Conservation (phyloP, 2,113 vertebrate genomes). For the Bostrychus sinensis region DNA sequence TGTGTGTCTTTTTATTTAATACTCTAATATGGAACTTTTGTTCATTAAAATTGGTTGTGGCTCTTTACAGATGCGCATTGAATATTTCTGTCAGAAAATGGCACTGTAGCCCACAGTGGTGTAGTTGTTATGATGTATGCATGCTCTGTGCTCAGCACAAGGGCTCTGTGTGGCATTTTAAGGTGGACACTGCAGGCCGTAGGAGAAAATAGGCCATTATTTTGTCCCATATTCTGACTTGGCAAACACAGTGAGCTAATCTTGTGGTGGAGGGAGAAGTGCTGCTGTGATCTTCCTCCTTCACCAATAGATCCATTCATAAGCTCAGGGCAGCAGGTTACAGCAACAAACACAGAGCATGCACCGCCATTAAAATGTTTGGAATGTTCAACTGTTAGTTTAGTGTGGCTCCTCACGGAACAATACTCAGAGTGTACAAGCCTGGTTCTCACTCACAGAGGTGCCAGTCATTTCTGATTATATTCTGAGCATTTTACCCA, state of each 20-base stretch:
- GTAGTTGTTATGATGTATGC: no score
- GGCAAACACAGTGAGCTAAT: slow-evolving; percentile 67
- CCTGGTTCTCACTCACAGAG: slow-evolving; percentile 50
- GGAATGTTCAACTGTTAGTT: slow-evolving; percentile 90
- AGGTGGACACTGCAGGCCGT: no score
- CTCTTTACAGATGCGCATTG: no score
- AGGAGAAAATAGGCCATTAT: no score
- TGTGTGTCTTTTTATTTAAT: no score
- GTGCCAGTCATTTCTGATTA: slow-evolving; percentile 66
- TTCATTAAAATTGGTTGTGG: no score
- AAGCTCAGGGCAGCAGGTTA: slow-evolving; percentile 85
- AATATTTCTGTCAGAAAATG: no score
- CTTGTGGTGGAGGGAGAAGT: slow-evolving; percentile 57
- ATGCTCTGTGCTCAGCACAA: slow-evolving; percentile 29
- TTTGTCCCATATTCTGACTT: slow-evolving; percentile 55
- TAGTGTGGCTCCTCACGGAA: slow-evolving; percentile 77
- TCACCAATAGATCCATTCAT: slow-evolving; percentile 83
- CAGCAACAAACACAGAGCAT: slow-evolving; percentile 89
- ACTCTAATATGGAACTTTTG: no score
- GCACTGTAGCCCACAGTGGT: no score
- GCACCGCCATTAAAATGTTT: slow-evolving; percentile 83
- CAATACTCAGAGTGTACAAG: slow-evolving; percentile 73
- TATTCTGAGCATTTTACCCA: slow-evolving; percentile 62
- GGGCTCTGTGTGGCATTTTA: slow-evolving; percentile 47
- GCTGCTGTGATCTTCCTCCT: slow-evolving; percentile 66